Evolutionary conservation across 2,888 invertebrate genomes (phyloP).

Genomic region (Epistrophe eligans): DNA sequence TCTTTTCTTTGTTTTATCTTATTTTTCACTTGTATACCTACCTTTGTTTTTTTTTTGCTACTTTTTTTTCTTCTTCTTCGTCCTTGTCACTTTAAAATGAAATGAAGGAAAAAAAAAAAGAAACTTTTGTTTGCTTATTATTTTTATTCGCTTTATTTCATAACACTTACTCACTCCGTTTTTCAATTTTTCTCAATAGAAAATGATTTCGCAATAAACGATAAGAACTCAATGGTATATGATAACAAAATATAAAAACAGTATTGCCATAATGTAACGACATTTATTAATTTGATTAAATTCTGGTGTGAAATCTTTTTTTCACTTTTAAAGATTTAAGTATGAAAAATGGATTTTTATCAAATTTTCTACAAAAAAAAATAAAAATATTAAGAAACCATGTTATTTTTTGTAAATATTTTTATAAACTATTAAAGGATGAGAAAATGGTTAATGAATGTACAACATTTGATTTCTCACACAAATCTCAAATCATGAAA

Average conservation of each 20-base stretch:
- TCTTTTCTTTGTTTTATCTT: not conserved
- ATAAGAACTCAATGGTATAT: not conserved
- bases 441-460: no score
- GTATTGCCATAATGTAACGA: not conserved
- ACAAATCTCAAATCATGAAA: no score
- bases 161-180: conserved; percentile 3
- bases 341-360: no score
- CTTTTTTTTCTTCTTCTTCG: not conserved
- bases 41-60: not conserved
- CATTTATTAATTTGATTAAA: no score
- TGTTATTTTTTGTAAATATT: no score
- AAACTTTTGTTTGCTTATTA: not conserved
- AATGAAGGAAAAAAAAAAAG: not conserved
- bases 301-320: no score
- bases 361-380: no score
- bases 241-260: not conserved
- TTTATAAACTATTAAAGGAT: no score
- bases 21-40: not conserved
- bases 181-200: not conserved
- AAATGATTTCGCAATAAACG: conserved; percentile 9
- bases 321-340: no score
- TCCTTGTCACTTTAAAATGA: not conserved
- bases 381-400: no score
- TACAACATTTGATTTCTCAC: no score
- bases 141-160: not conserved